These are phyloP conservation scores for Cynopterus brachyotis DNA, from an alignment of 2,113 vertebrate species.

Conservation along the genomic window DNA sequence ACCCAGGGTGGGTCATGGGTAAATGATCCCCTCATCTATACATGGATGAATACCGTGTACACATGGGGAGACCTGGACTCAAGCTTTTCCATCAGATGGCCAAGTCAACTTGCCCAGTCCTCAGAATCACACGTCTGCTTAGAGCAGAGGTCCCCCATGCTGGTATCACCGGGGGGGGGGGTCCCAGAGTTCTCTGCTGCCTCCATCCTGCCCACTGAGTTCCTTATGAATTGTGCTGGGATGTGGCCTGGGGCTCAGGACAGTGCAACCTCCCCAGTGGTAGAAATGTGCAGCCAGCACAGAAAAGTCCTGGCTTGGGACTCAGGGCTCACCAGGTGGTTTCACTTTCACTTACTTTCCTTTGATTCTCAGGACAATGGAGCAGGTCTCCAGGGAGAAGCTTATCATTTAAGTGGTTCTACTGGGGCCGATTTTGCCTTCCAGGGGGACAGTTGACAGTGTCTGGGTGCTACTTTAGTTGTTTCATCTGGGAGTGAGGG, in stretches of 20 bases:
- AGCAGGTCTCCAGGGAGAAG: neutral
- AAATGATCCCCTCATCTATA: neutral
- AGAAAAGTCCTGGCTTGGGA: neutral
- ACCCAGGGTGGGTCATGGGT: rapidly evolving
- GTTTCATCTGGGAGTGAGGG: neutral
- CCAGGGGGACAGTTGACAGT: neutral
- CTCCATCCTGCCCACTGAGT: neutral
- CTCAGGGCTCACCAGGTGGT: neutral
- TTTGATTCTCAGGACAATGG: neutral
- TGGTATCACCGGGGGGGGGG: neutral
- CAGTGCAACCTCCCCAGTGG: neutral
- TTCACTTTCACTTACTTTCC: neutral
- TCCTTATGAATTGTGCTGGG: neutral
- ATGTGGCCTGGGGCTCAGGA: neutral
- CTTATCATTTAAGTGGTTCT: neutral
- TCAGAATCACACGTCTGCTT: neutral
- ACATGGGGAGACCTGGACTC: neutral
- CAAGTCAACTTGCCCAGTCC: neutral
- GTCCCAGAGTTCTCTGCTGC: neutral
- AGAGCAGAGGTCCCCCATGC: neutral
- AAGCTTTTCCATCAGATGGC: neutral
- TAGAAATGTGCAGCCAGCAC: neutral
- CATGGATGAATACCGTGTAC: neutral
- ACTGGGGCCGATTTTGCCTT: neutral
- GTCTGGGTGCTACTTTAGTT: neutral